Evolutionary conservation across 2,888 invertebrate genomes (phyloP).

Genomic region (Platycheirus rosarum): DNA sequence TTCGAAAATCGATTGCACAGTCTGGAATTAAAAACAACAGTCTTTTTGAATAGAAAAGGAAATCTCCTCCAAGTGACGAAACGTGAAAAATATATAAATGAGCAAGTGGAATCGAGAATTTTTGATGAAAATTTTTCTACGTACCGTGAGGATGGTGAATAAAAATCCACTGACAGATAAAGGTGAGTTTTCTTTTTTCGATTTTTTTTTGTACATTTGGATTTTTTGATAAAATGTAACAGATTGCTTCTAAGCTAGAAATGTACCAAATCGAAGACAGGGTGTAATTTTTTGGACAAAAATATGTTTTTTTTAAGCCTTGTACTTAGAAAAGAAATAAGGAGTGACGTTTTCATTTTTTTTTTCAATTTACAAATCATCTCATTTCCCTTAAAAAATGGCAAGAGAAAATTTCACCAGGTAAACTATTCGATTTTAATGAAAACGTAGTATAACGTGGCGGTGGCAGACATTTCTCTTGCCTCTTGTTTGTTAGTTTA

Average conservation of each 20-base stretch:
- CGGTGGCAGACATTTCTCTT: too few relatives aligned
- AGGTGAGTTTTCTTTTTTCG: slow-evolving; percentile 3
- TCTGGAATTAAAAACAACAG: slow-evolving; percentile 45
- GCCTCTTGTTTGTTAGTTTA: too few relatives aligned
- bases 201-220: slow-evolving; percentile 1
- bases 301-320: too few relatives aligned
- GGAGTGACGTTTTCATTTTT: too few relatives aligned
- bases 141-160: slow-evolving; percentile 63
- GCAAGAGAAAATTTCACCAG: too few relatives aligned
- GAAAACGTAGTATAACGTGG: too few relatives aligned
- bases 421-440: too few relatives aligned
- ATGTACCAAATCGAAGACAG: too few relatives aligned
- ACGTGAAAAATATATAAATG: slow-evolving; percentile 47
- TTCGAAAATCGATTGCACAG: slow-evolving; percentile 33
- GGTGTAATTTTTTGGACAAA: too few relatives aligned
- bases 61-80: slow-evolving; percentile 41
- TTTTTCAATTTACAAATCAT: too few relatives aligned
- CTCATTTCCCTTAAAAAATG: too few relatives aligned
- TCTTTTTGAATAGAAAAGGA: slow-evolving; percentile 48
- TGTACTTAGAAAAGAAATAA: too few relatives aligned
- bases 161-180: slow-evolving; percentile 42
- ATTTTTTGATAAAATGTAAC: neutral
- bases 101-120: slow-evolving; percentile 27
- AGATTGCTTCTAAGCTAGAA: neutral
- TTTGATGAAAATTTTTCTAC: slow-evolving; percentile 36